A percentile compares a stretch with the other conserved stretches of the same genome.
Conservation (phyloP, 2,113 vertebrate genomes). For the Anser cygnoides region DNA sequence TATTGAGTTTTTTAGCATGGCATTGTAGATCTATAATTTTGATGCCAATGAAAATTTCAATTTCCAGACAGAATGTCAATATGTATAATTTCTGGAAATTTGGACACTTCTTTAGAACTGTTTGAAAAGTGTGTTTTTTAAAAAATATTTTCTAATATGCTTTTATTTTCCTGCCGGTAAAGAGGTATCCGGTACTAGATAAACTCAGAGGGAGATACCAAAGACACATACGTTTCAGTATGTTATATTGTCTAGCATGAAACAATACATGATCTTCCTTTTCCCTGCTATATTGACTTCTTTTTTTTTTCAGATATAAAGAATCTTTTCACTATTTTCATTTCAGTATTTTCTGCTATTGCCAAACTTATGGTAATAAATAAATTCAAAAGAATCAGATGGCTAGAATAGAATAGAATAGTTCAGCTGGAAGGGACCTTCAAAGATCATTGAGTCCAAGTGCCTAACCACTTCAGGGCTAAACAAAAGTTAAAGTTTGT, state of each 20-base stretch:
- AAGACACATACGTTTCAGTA: neutral
- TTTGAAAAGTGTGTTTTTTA: neutral
- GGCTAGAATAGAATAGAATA: neutral
- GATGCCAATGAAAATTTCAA: neutral
- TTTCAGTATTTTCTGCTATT: neutral
- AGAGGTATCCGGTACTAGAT: neutral
- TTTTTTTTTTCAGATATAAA: neutral
- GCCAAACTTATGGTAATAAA: neutral
- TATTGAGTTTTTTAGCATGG: neutral
- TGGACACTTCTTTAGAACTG: neutral
- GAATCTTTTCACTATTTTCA: neutral
- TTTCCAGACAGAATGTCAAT: neutral
- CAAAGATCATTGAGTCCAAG: neutral
- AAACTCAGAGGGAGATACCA: neutral
- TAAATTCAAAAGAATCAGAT: neutral
- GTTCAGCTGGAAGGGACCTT: neutral
- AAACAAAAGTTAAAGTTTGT: neutral
- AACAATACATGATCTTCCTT: neutral
- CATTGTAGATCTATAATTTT: neutral
- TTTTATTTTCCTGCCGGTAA: neutral
- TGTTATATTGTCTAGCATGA: neutral
- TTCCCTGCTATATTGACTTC: neutral
- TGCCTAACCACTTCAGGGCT: neutral
- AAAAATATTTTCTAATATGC: neutral
- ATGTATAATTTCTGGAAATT: neutral